Evolutionary conservation across 2,113 vertebrate genomes (phyloP), one percentile per base, ranked within the genome.

Genomic region (Phalacrocorax aristotelis): DNA sequence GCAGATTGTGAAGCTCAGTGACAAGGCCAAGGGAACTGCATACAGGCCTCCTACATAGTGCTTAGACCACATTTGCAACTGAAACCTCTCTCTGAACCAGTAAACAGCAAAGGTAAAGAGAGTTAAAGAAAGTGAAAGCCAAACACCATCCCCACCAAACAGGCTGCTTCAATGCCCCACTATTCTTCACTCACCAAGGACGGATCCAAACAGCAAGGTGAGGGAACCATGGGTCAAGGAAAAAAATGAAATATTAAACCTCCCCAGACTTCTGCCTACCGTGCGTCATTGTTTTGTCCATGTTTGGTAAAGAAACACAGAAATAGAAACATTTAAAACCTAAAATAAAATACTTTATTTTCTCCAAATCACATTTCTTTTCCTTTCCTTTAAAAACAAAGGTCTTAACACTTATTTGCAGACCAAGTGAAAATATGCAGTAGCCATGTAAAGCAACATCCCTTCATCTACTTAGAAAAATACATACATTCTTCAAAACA

Each of bases 311-410:
- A 71, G 49, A 70, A 77, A 61, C 11, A 19, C 4, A 0, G 44
- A 65, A 61, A 83, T 9, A 91, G 34, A 13, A 86, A 55, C 46
- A 71, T 2, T 29, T 42, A 71, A 79, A 93, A 83, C 2, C 48
- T 60, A 87, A 85, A 94, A 74, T 36, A 90, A 80, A 94, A 44
- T 5, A 51, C 13, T 95, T 96, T 88, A 88, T 92, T 96, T 89
- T 46, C n/a, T 66, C 71, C n/a, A 90, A 85, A 74, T 8, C 82
- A 34, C 30, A 77, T 68, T 78, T 49, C 8, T 44, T 82, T 48
- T n/a, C 21, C 44, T 26, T 48, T 25, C 1, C 13, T 20, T 87
- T 40, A 61, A n/a, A 44, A 44, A 23, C 29, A 84, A 29, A 42
- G 0, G 6, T 42, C 21, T 49, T n/a, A 91, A 42, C 22, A 38